These are phyloP conservation scores for Neopelma chrysocephalum DNA, from an alignment of 2,797 vertebrate species.

Conservation along the genomic window DNA sequence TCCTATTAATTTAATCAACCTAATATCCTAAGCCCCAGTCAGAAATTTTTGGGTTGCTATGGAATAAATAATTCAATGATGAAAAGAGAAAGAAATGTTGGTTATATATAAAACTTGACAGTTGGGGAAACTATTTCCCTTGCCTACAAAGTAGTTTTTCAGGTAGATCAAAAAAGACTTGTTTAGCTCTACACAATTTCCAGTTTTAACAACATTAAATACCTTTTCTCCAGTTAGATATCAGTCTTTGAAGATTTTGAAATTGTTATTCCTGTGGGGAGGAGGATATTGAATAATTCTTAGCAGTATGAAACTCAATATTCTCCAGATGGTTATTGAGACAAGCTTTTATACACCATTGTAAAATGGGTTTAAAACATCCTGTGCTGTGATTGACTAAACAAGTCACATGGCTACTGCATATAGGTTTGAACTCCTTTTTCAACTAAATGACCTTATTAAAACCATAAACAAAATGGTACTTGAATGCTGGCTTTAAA, in stretches of 20 bases:
- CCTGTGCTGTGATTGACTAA: conserved; percentile 62
- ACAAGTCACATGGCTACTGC: conserved; percentile 65
- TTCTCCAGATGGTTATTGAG: conserved; percentile 69
- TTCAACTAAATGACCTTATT: conserved; percentile 57
- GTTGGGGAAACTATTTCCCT: conserved; percentile 37
- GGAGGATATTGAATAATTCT: conserved; percentile 71
- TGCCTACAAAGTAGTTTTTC: conserved; percentile 39
- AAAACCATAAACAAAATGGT: conserved; percentile 51
- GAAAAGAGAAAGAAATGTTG: conserved; percentile 32
- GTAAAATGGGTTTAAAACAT: conserved; percentile 69
- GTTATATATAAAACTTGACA: conserved; percentile 39
- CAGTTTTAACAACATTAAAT: conserved; percentile 62
- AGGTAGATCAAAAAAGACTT: conserved; percentile 57
- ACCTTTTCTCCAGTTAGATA: conserved; percentile 52
- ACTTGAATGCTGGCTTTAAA: conserved; percentile 41
- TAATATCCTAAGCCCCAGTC: neutral
- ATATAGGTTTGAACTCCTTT: conserved; percentile 42
- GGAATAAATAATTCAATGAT: conserved; percentile 21
- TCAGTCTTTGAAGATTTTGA: conserved; percentile 63
- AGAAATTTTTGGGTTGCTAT: neutral
- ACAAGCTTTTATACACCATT: conserved; percentile 59
- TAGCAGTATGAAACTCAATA: conserved; percentile 72
- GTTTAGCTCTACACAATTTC: conserved; percentile 51
- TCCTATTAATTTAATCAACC: conserved; percentile 21
- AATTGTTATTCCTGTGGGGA: conserved; percentile 62